phyloP scores from a whole-genome alignment of 2,888 invertebrate genomes.

The Hemaris fuciformis region DNA sequence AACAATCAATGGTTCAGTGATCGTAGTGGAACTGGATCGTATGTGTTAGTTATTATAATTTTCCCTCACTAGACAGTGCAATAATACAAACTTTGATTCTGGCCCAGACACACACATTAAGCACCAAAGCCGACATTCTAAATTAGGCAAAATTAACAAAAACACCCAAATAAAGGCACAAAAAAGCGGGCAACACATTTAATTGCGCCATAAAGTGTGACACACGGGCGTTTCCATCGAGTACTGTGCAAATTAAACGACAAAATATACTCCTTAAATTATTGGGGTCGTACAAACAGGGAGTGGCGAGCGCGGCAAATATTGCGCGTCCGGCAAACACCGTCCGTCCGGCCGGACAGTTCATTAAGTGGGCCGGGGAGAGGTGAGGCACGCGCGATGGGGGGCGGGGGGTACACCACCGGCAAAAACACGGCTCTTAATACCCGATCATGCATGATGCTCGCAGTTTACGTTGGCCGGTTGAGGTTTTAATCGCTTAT shows the following conservation, averaged over 20 bases:
- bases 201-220: conserved; percentile 44
- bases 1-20: no score
- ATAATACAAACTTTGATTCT: no score
- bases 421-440: conserved; percentile 16
- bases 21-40: no score
- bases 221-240: conserved; percentile 39
- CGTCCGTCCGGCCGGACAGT: conserved; percentile 38
- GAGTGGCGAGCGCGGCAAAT: conserved; percentile 41
- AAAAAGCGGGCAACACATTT: conserved; percentile 43
- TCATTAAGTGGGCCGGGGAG: conserved; percentile 52
- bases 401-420: conserved; percentile 35
- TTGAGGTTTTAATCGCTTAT: background rate
- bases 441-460: background rate
- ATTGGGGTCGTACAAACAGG: conserved; percentile 54
- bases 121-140: no score
- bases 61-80: no score
- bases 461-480: background rate
- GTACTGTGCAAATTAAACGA: conserved; percentile 50
- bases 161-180: conserved; percentile 16
- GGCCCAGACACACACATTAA: no score
- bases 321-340: conserved; percentile 49
- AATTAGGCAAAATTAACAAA: background rate
- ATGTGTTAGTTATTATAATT: no score
- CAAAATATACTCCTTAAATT: conserved; percentile 62
- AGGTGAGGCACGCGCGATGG: conserved; percentile 18